phyloP scores from a whole-genome alignment of 2,888 invertebrate genomes.

The Nephrocerus scutellatus region DNA sequence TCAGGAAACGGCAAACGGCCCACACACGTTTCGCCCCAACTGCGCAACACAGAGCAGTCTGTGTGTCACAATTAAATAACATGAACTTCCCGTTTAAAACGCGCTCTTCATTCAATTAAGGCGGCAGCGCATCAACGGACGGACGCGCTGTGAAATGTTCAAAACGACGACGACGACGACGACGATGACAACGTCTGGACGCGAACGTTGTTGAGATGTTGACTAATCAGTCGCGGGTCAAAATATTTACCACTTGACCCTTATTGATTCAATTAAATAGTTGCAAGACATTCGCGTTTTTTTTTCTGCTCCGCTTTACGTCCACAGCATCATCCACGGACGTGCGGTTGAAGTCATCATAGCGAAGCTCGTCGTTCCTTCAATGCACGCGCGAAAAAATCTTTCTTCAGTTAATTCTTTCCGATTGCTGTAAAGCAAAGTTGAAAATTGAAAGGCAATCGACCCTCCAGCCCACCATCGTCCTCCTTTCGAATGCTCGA shows the following conservation, averaged over 20 bases:
- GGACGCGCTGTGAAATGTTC: no score
- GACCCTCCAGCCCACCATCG: constrained; percentile 2
- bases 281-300: constrained; percentile 43
- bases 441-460: no score
- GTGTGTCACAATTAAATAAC: constrained; percentile 13
- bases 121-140: no score
- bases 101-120: constrained; percentile 46
- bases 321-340: constrained; percentile 7
- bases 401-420: constrained; percentile 11
- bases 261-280: constrained; percentile 49
- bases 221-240: constrained; percentile 48
- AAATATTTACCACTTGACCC: constrained; percentile 50
- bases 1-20: no score
- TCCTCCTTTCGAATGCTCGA: no score
- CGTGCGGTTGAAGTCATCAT: constrained; percentile 1
- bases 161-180: no score
- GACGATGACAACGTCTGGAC: no score
- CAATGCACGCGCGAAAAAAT: not conserved
- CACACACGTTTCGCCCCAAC: no score
- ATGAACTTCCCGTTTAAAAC: constrained; percentile 41
- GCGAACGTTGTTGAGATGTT: constrained; percentile 20
- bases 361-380: not conserved
- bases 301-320: constrained; percentile 28
- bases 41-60: no score
- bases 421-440: no score